Base-by-base conservation (phyloP, 2,113 vertebrate genomes). In the Chiloscyllium plagiosum region DNA sequence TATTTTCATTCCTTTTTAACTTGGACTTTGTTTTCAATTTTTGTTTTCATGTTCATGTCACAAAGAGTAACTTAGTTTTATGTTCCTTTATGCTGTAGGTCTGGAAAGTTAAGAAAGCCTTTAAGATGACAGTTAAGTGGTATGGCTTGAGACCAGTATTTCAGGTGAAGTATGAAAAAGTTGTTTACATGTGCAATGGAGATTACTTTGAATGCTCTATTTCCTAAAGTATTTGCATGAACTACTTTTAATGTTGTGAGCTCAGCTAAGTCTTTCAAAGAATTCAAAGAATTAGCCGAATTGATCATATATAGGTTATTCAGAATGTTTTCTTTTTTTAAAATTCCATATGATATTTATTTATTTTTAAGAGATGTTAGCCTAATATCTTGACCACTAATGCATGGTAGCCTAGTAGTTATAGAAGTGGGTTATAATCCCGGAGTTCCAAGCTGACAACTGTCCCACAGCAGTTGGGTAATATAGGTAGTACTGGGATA, bases 41-140 rank as follows among this genome's bases (percentile, higher is more conserved):
- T 15, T 95, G 20, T 76, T 96, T 65, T 85, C 61, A 15, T 2
- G 26, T 86, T 96, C 37, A 42, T 5, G 37, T 42, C 65, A 95
- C 69, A 29, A 6, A 66, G 12, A 42, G 56, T 80, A 80, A 95
- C 19, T 65, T 78, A 24, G 90, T 42, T 6, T 0, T 96, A 92
- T 96, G 96, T 37, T 37, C 96, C 37, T 52, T 80, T 78, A 29
- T 37, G 96, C 61, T 19, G 22, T 96, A 99, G 99, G 97, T 99
- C 7, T 99, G 99, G 99, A 99, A 99, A 96, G 98, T 99, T 95
- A 99, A 98, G 96, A 99, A 99, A 96, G 99, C 99, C 12, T 97
- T 99, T 96, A 99, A 99, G 97, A 99, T 99, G 97, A 98, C 98
- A 17, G 86, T 99, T 87, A 96, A 96, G 5, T 99, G 99, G 98